Percentiles rank a stretch among this genome's conserved stretches.
These are phyloP conservation scores for Muscina levida DNA, from an alignment of 2,888 invertebrate species.

Conservation along the genomic window DNA sequence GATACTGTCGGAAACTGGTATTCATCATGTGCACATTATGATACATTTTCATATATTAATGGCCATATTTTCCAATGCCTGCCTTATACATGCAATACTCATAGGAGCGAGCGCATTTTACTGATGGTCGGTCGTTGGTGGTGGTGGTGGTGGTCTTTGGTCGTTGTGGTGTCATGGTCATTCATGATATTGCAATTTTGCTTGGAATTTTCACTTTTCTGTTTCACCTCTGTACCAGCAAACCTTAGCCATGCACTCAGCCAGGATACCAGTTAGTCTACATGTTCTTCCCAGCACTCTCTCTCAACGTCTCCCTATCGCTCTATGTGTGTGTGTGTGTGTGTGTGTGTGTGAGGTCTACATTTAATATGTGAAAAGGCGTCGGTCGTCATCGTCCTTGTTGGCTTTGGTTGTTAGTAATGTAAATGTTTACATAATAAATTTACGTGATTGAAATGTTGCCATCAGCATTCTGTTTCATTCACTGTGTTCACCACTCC, in stretches of 20 bases:
- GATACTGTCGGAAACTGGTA: no score
- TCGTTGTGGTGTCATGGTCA: conserved; percentile 22
- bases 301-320: no score
- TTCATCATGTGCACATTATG: conserved; percentile 20
- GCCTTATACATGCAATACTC: no score
- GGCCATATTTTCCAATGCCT: conserved; percentile 13
- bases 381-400: conserved; percentile 22
- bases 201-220: conserved; percentile 48
- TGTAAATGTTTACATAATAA: conserved; percentile 78
- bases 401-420: conserved; percentile 43
- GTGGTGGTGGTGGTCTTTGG: not conserved
- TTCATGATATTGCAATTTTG: conserved; percentile 47
- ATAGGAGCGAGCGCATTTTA: not conserved
- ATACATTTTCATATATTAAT: conserved; percentile 40
- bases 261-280: no score
- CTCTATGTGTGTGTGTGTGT: no score
- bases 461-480: conserved; percentile 69
- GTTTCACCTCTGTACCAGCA: not conserved
- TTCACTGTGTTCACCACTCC: no score
- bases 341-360: no score
- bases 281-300: no score
- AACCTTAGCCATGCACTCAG: no score
- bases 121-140: not conserved
- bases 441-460: conserved; percentile 79
- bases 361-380: conserved; percentile 66